Conservation (phyloP, 2,888 invertebrate species). For the Malthinus seriepunctatus region DNA sequence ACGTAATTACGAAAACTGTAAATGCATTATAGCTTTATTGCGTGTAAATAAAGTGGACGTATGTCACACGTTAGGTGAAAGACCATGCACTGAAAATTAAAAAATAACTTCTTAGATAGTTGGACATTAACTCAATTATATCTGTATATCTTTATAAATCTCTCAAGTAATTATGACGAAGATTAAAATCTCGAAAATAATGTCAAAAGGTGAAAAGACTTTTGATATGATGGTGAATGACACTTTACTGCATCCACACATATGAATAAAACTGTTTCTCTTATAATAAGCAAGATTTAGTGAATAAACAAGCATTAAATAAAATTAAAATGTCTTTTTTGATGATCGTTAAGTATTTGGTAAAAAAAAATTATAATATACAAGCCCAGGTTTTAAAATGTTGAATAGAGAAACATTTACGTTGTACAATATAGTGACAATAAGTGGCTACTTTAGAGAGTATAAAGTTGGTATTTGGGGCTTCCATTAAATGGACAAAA, state of each 20-base stretch:
- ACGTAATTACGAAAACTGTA: conserved; percentile 25
- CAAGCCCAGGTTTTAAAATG: too few relatives aligned
- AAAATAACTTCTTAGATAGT: conserved; percentile 30
- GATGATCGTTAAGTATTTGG: too few relatives aligned
- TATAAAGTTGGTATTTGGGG: too few relatives aligned
- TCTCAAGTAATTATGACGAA: conserved; percentile 28
- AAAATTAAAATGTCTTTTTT: too few relatives aligned
- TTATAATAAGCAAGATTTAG: too few relatives aligned
- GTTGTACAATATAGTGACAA: too few relatives aligned
- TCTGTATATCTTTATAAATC: conserved; percentile 14
- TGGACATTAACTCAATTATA: conserved; percentile 31
- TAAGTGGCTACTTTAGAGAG: too few relatives aligned
- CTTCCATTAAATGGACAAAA: too few relatives aligned
- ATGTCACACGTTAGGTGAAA: conserved; percentile 29
- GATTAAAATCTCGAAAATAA: conserved; percentile 21
- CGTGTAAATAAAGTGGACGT: conserved; percentile 23
- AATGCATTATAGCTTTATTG: conserved; percentile 17
- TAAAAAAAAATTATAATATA: too few relatives aligned
- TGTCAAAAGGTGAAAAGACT: conserved; percentile 20
- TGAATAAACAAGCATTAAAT: too few relatives aligned
- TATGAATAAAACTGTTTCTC: too few relatives aligned
- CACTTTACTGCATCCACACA: neutral
- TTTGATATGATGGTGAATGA: conserved; percentile 8
- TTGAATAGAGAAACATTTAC: too few relatives aligned
- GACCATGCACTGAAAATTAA: conserved; percentile 24